Evolutionary conservation across 2,888 invertebrate genomes (phyloP).

Genomic region (Orthonevra nobilis): DNA sequence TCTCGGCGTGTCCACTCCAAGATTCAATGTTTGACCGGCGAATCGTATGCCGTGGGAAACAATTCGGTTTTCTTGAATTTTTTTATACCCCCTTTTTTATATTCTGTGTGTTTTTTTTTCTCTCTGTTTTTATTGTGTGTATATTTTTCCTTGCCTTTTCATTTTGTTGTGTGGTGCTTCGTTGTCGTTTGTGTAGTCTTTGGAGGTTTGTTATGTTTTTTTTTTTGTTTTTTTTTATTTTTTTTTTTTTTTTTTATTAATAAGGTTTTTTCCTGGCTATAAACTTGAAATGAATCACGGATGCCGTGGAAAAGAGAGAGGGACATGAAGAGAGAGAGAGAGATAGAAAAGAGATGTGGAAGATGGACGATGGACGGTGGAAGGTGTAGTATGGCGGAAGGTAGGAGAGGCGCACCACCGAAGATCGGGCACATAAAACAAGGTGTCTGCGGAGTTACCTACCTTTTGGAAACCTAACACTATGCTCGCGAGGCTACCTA

Average conservation of each 20-base stretch:
- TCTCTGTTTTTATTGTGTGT: conserved; percentile 83
- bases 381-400: too few relatives aligned
- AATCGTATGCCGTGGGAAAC: conserved; percentile 81
- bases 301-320: conserved; percentile 60
- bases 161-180: conserved; percentile 85
- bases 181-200: conserved; percentile 55
- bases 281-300: conserved; percentile 71
- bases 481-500: conserved; percentile 53
- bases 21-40: conserved; percentile 80
- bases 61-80: conserved; percentile 80
- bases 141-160: conserved; percentile 90
- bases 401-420: conserved; percentile 15
- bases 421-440: conserved; percentile 65
- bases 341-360: conserved; percentile 2
- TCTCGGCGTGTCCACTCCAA: conserved; percentile 65
- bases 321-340: conserved; percentile 1
- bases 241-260: conserved; percentile 70
- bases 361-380: conserved; percentile 49
- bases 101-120: conserved; percentile 77
- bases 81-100: conserved; percentile 72
- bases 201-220: conserved; percentile 61
- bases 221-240: conserved; percentile 61
- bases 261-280: conserved; percentile 70
- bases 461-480: conserved; percentile 65
- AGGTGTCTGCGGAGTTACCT: conserved; percentile 69